phyloP scores from a whole-genome alignment of 2,797 vertebrate species.

The Iguana delicatissima region DNA sequence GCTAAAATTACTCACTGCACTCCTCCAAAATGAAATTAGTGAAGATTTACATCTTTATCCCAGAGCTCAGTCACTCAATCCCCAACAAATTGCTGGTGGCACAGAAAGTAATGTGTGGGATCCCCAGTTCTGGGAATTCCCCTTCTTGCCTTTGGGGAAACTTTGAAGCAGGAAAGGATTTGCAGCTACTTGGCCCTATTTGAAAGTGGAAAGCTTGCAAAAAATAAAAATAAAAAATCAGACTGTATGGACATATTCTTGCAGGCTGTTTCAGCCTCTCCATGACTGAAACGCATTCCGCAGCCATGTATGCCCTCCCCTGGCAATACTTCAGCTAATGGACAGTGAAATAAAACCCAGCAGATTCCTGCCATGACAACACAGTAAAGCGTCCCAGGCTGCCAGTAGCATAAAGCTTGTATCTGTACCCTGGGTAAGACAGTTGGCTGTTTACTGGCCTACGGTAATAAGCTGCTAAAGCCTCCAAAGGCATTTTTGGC shows the following conservation, averaged over 20 bases:
- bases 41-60: too few species aligned
- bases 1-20: too few species aligned
- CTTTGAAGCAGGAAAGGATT: not conserved
- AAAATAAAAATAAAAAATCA: not conserved
- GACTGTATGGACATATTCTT: not conserved
- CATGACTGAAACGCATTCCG: constrained; percentile 8
- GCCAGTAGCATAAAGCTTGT: constrained; percentile 9
- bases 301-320: constrained; percentile 15
- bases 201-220: not conserved
- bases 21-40: too few species aligned
- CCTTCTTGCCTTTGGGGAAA: not conserved
- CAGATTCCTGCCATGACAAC: constrained; percentile 37
- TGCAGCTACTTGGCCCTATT: not conserved
- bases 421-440: accelerated
- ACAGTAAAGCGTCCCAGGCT: not conserved
- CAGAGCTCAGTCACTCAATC: not conserved
- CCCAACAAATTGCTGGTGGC: not conserved
- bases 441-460: not conserved
- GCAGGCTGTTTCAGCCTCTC: constrained; percentile 22
- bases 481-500: constrained; percentile 25
- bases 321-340: constrained; percentile 44
- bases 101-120: not conserved
- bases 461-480: not conserved
- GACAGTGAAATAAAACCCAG: constrained; percentile 49
- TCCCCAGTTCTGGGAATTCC: not conserved